Base-by-base conservation (phyloP, 37 sponge, comb jelly and placozoan genomes). In the Haliclona indistincta region DNA sequence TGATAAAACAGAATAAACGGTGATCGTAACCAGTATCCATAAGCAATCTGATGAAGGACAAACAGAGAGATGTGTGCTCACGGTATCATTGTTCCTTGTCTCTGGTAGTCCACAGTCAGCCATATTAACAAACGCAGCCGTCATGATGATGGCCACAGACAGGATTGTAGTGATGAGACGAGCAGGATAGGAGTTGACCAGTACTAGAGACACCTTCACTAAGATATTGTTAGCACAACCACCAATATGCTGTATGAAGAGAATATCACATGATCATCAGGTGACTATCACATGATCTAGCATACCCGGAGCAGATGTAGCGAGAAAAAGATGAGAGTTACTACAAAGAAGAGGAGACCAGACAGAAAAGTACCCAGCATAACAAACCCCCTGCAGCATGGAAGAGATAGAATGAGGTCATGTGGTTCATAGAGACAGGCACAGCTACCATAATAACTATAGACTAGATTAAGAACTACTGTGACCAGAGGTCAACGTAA, bases 81-180 rank as follows among this genome's bases (percentile, higher is more conserved):
- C n/a, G n/a, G n/a, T n/a, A n/a, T n/a, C n/a, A n/a, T n/a, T n/a
- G n/a, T n/a, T n/a, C n/a, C n/a, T n/a, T n/a, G n/a, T n/a, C n/a
- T 71, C n/a, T 49, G 28, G 38, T 22, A 19, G 30, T 43, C 30
- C 19, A 64, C 73, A 69, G 43, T 79, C 71, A 1, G 82, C 81
- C 70, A 93, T 77, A 40, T 82, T 85, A 49, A 93, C 68, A 13
- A 81, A 43, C 28, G 94, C 89, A 25, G 65, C 79, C 0, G 64
- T 64, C 28, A 82, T 65, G n/a, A 89, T 75, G 38, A 74, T 38
- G 55, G 75, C 4, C 5, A 89, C 77, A 13, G 84, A 75, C 0
- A 82, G 37, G 26, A 94, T 38, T 5, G 73, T 76, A 41, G 89
- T 81, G 0, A 72, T 33, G 38, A 78, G 52, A 34, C 90, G 68